These are phyloP conservation scores for Himalopsyche tibetana DNA, from an alignment of 2,888 invertebrate genomes.

Conservation along the genomic window DNA sequence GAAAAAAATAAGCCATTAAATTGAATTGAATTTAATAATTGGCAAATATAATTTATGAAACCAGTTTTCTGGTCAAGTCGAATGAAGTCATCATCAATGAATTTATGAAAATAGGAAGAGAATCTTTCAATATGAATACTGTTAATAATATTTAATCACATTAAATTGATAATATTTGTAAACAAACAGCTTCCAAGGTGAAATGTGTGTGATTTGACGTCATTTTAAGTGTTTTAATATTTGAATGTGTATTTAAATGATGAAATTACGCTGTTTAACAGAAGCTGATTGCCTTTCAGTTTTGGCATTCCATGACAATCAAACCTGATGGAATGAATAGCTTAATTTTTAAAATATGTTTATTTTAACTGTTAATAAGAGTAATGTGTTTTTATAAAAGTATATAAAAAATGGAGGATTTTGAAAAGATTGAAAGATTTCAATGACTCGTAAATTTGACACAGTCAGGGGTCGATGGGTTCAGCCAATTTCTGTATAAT, in stretches of 20 bases:
- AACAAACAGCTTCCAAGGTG: not conserved
- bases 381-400: too few species aligned
- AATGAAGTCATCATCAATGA: slow-evolving; percentile 29
- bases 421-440: too few species aligned
- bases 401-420: too few species aligned
- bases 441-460: too few species aligned
- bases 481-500: too few species aligned
- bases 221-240: not conserved
- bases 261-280: not conserved
- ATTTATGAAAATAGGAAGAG: not conserved
- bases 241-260: not conserved
- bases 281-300: not conserved
- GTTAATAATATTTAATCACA: not conserved
- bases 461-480: too few species aligned
- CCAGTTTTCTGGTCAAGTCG: not conserved
- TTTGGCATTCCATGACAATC: not conserved
- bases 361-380: too few species aligned
- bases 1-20: too few species aligned
- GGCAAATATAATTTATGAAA: slow-evolving; percentile 24
- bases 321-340: not conserved
- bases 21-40: slow-evolving; percentile 8
- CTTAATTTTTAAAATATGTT: too few species aligned
- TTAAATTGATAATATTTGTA: slow-evolving; percentile 27
- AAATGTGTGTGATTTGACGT: not conserved
- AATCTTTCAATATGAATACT: too few species aligned